Percentiles rank a stretch among this genome's conserved stretches.
phyloP scores from a whole-genome alignment of 1,140 invertebrate genomes.

The Vanessa atalanta region DNA sequence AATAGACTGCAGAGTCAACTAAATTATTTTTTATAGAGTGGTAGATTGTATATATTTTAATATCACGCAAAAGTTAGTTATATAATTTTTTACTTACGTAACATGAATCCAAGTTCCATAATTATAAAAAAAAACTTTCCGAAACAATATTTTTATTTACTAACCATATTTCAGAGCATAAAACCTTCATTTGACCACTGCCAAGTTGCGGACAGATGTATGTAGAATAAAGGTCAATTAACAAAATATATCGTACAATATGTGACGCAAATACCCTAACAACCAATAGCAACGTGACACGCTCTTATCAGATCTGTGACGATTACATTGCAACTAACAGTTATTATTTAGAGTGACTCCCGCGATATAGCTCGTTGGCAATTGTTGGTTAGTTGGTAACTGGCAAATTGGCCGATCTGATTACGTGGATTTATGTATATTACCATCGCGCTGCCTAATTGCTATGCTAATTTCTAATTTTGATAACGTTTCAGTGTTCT shows the following conservation, averaged over 20 bases:
- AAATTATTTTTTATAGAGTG: neutral
- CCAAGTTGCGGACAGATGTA: too few species aligned
- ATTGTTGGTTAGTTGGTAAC: conserved; percentile 12
- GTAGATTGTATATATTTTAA: too few species aligned
- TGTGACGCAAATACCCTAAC: neutral
- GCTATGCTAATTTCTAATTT: conserved; percentile 20
- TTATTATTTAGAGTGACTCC: conserved; percentile 4
- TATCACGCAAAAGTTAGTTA: too few species aligned
- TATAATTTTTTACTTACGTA: too few species aligned
- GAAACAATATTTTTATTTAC: too few species aligned
- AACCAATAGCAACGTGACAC: conserved; percentile 1
- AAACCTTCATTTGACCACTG: too few species aligned
- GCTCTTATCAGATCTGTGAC: conserved; percentile 10
- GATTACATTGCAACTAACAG: neutral
- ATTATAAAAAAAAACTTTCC: too few species aligned
- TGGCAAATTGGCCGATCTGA: conserved; percentile 21
- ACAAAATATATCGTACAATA: neutral
- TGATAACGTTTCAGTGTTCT: conserved; percentile 10
- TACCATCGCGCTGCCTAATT: conserved; percentile 3
- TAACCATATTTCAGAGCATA: too few species aligned
- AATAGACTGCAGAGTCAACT: neutral
- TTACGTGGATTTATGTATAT: conserved; percentile 19
- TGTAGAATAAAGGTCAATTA: neutral
- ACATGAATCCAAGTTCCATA: too few species aligned
- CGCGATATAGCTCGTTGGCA: neutral